A percentile compares a stretch with the other conserved stretches of the same genome.
Conservation (phyloP, 1,140 invertebrate species). For the Pollicipes pollicipes region DNA sequence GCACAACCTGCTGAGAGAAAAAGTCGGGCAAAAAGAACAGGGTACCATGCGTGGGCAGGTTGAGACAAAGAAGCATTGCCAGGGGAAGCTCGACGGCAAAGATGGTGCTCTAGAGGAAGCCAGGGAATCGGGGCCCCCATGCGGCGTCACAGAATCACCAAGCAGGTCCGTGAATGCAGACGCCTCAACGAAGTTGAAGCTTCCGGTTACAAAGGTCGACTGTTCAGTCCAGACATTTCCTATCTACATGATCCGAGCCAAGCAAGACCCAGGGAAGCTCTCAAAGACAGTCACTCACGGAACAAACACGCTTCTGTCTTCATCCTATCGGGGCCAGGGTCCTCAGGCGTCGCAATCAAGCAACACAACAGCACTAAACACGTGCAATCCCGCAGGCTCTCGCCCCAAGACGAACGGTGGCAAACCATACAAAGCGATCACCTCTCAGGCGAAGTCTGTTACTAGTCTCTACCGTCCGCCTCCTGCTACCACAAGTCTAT, state of each 20-base stretch:
- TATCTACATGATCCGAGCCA: neutral
- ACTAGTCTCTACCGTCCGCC: too few species aligned
- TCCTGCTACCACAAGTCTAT: too few species aligned
- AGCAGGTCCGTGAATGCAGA: too few species aligned
- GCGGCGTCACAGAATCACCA: neutral
- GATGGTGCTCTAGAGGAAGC: neutral
- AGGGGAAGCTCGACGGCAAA: neutral
- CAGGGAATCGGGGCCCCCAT: neutral
- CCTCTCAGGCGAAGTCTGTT: too few species aligned
- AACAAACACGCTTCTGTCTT: neutral
- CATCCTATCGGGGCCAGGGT: neutral
- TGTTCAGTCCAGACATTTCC: neutral
- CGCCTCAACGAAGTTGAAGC: too few species aligned
- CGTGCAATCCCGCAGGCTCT: too few species aligned
- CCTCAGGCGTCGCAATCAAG: too few species aligned
- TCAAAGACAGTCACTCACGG: neutral
- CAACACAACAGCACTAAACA: too few species aligned
- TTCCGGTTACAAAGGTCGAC: neutral
- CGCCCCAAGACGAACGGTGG: too few species aligned
- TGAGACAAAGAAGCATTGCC: neutral
- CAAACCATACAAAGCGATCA: too few species aligned
- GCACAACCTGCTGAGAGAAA: too few species aligned
- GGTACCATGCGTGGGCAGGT: neutral
- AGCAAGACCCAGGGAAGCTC: neutral
- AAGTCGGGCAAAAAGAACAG: neutral